Evolutionary conservation across 2,797 vertebrate species (phyloP).

Genomic region (Cirrhinus molitorella): DNA sequence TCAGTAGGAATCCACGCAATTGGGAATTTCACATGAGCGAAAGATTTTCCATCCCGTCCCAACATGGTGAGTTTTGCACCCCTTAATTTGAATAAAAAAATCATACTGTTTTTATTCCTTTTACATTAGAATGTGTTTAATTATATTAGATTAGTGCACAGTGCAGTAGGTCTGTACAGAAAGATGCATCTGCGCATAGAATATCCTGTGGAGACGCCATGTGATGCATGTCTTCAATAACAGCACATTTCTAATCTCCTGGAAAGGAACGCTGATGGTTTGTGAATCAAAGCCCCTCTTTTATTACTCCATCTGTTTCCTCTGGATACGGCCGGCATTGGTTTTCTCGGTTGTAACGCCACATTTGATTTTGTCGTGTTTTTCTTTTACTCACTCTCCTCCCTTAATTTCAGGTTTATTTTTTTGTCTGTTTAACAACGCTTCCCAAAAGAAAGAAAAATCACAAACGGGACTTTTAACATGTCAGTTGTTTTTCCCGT

Average conservation of each 20-base stretch:
- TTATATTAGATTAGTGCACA: constrained; percentile 6
- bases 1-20: not conserved
- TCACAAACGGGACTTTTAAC: not conserved
- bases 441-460: not conserved
- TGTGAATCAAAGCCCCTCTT: constrained; percentile 64
- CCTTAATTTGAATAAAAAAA: too few relatives aligned
- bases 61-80: too few relatives aligned
- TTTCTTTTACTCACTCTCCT: constrained; percentile 58
- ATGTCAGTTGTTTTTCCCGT: constrained; percentile 11
- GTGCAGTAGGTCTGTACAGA: not conserved
- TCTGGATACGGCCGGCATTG: constrained; percentile 40
- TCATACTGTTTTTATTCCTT: not conserved
- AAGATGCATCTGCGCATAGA: constrained; percentile 66
- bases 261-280: constrained; percentile 65
- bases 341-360: constrained; percentile 60
- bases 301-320: constrained; percentile 64
- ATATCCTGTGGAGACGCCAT: constrained; percentile 60
- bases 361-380: constrained; percentile 58
- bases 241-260: constrained; percentile 61
- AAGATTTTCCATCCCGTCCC: too few relatives aligned
- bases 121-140: not conserved
- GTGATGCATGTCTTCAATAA: constrained; percentile 80
- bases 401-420: constrained; percentile 18
- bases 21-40: not conserved
- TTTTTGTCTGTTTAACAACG: not conserved